Base-by-base conservation (phyloP, 2,113 vertebrate species). In the Antechinus stuartii region DNA sequence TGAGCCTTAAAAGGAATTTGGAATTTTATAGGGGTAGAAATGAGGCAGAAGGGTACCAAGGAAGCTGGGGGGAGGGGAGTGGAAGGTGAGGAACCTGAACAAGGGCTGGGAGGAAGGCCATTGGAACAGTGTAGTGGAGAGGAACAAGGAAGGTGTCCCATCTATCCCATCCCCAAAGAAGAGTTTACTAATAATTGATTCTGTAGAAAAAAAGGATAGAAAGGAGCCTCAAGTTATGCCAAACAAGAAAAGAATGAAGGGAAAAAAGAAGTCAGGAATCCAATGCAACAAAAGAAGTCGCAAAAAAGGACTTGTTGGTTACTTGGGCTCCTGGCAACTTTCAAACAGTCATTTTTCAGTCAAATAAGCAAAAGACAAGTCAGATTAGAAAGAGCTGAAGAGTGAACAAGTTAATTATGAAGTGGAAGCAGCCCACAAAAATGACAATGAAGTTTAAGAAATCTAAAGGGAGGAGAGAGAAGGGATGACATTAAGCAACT, bases 281-380 rank as follows among this genome's bases (percentile, higher is more conserved):
- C 91, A 90, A 27, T 30, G 27, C 25, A 10, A 89, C 91, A 96
- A 92, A 93, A 93, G 49, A 84, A n/a, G 35, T n/a, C 35, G 30
- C 42, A 68, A 68, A n/a, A 68, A 30, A 95, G 53, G 94, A 96
- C 7, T 92, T 22, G 22, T 46, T 84, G 89, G 76, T 46, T 57
- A 27, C 11, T 23, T 46, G 91, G 26, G 11, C 89, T 90, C 68
- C 27, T 93, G 9, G 56, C 91, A 49, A 47, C 50, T 25, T 91
- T 95, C 90, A 92, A 91, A 94, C 92, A 55, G 46, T 2, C 46
- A 94, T 91, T 90, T 90, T 90, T 94, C 89, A 94, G 53, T 54
- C n/a, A 53, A 96, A 57, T 42, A 22, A 22, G 90, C 91, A 24
- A 10, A 46, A 52, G 6, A 53, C 7, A 95, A 47, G 53, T 9